Evolutionary conservation across 2,888 invertebrate species (phyloP).

Genomic region (Argynnis bischoffii): DNA sequence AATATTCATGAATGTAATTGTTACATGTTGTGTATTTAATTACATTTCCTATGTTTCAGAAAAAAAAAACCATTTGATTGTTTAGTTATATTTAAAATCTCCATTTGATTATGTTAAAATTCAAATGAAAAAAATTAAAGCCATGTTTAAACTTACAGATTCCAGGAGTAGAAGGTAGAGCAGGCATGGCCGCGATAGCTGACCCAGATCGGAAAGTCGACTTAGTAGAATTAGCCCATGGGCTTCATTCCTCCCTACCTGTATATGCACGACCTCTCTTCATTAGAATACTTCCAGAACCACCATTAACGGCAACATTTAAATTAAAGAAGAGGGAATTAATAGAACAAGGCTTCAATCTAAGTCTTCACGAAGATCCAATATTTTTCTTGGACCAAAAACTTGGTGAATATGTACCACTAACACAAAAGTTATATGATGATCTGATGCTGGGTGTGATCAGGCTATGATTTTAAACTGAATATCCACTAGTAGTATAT

Average conservation of each 20-base stretch:
- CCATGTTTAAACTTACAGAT: constrained; percentile 78
- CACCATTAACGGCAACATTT: constrained; percentile 93
- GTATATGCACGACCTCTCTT: constrained; percentile 94
- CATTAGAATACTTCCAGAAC: constrained; percentile 87
- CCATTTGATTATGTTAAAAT: too few species aligned
- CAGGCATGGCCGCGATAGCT: constrained; percentile 96
- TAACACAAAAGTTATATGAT: constrained; percentile 74
- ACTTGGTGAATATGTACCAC: constrained; percentile 67
- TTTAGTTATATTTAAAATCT: too few species aligned
- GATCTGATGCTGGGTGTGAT: constrained; percentile 74
- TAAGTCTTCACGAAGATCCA: constrained; percentile 84
- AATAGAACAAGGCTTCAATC: constrained; percentile 90
- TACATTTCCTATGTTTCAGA: too few species aligned
- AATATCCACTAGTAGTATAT: neutral
- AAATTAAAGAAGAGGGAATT: constrained; percentile 96
- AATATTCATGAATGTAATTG: too few species aligned
- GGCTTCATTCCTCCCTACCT: constrained; percentile 84
- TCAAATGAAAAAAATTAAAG: too few species aligned
- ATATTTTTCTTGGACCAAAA: constrained; percentile 85
- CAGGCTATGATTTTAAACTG: constrained; percentile 68
- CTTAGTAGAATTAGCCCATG: constrained; percentile 70
- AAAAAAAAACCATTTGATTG: too few species aligned
- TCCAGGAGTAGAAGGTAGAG: constrained; percentile 91
- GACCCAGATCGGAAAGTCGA: constrained; percentile 86
- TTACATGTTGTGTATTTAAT: too few species aligned